Base-by-base conservation (phyloP, 2,113 vertebrate genomes). In the Oostethus manadensis region DNA sequence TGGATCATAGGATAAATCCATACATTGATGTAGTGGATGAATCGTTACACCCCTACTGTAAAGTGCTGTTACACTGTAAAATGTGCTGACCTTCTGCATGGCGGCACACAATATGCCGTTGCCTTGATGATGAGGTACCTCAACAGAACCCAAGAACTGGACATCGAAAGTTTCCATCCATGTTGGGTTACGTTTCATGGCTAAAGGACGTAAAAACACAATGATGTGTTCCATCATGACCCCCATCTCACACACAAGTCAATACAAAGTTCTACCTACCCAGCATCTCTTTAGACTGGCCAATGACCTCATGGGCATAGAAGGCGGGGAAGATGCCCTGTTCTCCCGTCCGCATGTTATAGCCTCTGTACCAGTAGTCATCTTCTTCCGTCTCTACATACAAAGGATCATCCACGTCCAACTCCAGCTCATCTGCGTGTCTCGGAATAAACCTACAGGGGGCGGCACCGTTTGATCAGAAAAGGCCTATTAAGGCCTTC, bases 341-440 rank as follows among this genome's bases (percentile, higher is more conserved):
- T 76, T 97, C 94, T 1, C 96, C 95, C 0, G 96, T 98, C 6
- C 95, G 88, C 96, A 98, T 98, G 85, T 98, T 98, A 76, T 96
- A 98, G 14, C 96, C 96, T 7, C 93, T 85, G 84, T 94, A 98
- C 96, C 96, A 98, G 82, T 95, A 97, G 76, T 97, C 96, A 1
- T 97, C 95, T 65, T 96, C 94, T 74, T 98, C 95, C 38, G 93
- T 91, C 80, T 97, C 96, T 66, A 98, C 94, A 60, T 92, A 90
- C 70, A 98, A 84, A 0, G 96, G 95, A 62, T 98, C 95, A 0
- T 98, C 96, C 79, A 98, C 94, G 0, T 98, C 96, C 20, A 98
- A 86, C 79, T 97, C 94, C 81, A 98, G 87, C 71, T 98, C 96
- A 0, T 98, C 96, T 38, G 93, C 87, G 5, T 98, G 95, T 29